Evolutionary conservation across 1,140 invertebrate genomes (phyloP).

Genomic region (Drosophila sulfurigaster): DNA sequence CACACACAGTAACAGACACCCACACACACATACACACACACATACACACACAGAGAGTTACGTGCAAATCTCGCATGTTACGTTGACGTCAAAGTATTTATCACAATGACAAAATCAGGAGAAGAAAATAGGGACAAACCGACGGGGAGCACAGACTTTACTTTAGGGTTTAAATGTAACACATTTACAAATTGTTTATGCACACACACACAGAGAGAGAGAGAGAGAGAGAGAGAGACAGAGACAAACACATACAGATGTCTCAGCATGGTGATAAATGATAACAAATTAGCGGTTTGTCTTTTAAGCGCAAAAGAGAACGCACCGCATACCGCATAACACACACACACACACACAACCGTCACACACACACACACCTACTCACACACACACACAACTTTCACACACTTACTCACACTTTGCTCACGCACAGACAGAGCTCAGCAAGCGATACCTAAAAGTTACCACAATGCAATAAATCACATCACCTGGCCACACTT

Average conservation of each 20-base stretch:
- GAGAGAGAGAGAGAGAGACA: constrained; percentile 16
- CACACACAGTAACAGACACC: not conserved
- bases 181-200: constrained; percentile 79
- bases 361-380: constrained; percentile 5
- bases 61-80: constrained; percentile 50
- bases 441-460: constrained; percentile 61
- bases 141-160: constrained; percentile 52
- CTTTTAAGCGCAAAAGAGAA: constrained; percentile 71
- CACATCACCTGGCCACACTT: constrained; percentile 67
- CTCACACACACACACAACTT: constrained; percentile 4
- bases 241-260: constrained; percentile 27
- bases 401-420: not conserved
- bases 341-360: constrained; percentile 4
- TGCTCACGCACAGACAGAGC: constrained; percentile 5
- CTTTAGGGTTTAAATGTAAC: constrained; percentile 77
- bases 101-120: constrained; percentile 75
- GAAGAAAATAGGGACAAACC: constrained; percentile 26
- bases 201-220: constrained; percentile 46
- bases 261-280: constrained; percentile 70
- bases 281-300: constrained; percentile 79
- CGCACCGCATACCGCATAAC: constrained; percentile 7
- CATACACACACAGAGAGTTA: constrained; percentile 2
- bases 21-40: not conserved
- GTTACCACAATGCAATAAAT: constrained; percentile 77
- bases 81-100: constrained; percentile 71